These are phyloP conservation scores for Ursus arctos DNA, from an alignment of 2,113 vertebrate genomes.

Conservation along the genomic window DNA sequence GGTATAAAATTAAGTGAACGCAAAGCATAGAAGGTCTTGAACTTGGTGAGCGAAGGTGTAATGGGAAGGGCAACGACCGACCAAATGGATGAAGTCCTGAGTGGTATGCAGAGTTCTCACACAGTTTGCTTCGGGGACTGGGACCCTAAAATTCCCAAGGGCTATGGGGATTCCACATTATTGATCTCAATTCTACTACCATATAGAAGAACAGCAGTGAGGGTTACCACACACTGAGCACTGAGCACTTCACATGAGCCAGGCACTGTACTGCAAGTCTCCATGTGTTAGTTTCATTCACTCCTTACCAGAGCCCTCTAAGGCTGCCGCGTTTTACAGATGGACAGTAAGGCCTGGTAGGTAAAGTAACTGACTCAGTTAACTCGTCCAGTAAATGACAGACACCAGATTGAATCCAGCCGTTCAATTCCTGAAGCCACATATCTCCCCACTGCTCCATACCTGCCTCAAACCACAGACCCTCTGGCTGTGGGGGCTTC, in stretches of 20 bases:
- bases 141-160: neutral
- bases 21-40: neutral
- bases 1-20: neutral
- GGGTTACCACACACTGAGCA: neutral
- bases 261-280: neutral
- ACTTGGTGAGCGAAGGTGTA: neutral
- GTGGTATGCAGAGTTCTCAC: neutral
- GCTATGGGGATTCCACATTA: neutral
- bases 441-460: neutral
- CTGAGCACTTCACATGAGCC: neutral
- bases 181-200: neutral
- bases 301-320: neutral
- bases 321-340: neutral
- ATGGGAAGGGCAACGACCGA: neutral
- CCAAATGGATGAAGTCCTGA: neutral
- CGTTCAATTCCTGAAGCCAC: neutral
- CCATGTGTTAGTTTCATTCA: constrained; percentile 17
- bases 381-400: neutral
- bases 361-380: neutral
- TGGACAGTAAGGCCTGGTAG: neutral
- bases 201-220: constrained; percentile 27
- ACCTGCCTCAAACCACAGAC: neutral
- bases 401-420: neutral
- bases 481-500: neutral
- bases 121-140: neutral